These are phyloP conservation scores for Pharmacophagus antenor DNA, from an alignment of 2,888 invertebrate genomes.

Conservation along the genomic window DNA sequence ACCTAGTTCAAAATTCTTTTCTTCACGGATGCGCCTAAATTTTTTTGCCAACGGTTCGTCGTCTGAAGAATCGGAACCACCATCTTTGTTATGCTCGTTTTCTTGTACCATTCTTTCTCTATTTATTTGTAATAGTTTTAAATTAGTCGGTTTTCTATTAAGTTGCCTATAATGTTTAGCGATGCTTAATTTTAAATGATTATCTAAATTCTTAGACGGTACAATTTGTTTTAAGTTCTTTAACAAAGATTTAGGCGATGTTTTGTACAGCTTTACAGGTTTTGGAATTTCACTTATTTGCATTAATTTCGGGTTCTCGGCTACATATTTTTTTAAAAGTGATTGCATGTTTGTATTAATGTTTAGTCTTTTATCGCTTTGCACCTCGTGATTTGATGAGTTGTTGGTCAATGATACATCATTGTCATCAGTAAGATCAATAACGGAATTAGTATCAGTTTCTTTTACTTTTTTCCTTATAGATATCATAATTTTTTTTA, in stretches of 20 bases:
- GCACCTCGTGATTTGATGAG: slow-evolving; percentile 14
- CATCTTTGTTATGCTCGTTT: background rate
- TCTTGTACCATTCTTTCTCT: background rate
- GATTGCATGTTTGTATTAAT: background rate
- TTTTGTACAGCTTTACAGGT: slow-evolving; percentile 7
- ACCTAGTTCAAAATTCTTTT: background rate
- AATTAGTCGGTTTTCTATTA: slow-evolving; percentile 1
- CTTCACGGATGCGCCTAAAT: slow-evolving; percentile 44
- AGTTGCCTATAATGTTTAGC: slow-evolving; percentile 12
- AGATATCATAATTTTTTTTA: slow-evolving; percentile 55
- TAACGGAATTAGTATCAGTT: slow-evolving; percentile 36
- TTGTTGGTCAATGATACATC: too few species aligned
- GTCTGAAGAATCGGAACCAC: slow-evolving; percentile 50
- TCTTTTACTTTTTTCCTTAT: slow-evolving; percentile 47
- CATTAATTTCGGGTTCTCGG: background rate
- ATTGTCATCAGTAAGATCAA: slow-evolving; percentile 62
- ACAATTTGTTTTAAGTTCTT: background rate
- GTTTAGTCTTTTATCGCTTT: slow-evolving; percentile 2
- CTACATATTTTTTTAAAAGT: background rate
- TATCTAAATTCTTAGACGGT: background rate
- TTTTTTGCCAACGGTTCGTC: slow-evolving; percentile 63
- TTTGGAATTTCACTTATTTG: background rate
- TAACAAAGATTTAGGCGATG: background rate
- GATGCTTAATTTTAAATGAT: slow-evolving; percentile 10
- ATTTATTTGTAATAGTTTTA: slow-evolving; percentile 3